Evolutionary conservation across 2,113 vertebrate species (phyloP), one percentile per base, ranked within the genome.

Genomic region (Rhinoderma darwinii): DNA sequence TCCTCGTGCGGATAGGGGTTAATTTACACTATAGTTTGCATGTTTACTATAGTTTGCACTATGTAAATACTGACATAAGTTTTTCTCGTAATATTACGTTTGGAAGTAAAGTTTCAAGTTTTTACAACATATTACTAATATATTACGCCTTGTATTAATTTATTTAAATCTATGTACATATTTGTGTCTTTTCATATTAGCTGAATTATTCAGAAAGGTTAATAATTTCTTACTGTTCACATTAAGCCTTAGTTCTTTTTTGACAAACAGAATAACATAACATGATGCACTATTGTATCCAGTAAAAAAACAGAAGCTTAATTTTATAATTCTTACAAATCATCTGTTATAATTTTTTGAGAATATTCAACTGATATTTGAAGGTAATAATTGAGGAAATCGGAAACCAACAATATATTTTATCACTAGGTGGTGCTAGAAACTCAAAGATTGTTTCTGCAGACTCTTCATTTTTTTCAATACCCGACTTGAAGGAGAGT

Each of bases 401-500:
- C 68, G 39, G 20, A 22, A 39, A 44, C n/a, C 37, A 81, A n/a
- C 3, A 15, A 43, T 32, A 10, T 86, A 4, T 37, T 74, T 30
- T 84, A 47, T 73, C 77, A 61, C 84, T 61, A 97, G 96, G 95
- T 66, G 96, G 92, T 41, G 89, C 90, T 30, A 93, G 94, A 90
- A 94, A 91, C 84, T 95, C 92, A 81, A 91, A 89, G 14, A 68
- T 93, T 11, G 66, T 96, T 18, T 84, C 93, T 0, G 93, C 92
- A 1, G 89, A 92, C 17, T 88, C 89, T 1, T 89, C 89, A 12
- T 93, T 91, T 37, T 95, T 94, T 88, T 91, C 89, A 0, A 95
- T 97, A 68, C 80, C 84, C 37, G 91, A 89, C 12, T 93, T 97
- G 88, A 94, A 84, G 85, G 93, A 93, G 84, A 94, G 93, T 88